Percentiles rank a stretch among this genome's conserved stretches.
Evolutionary conservation across 2,113 vertebrate genomes (phyloP).

Genomic region (Ramphastos sulfuratus): DNA sequence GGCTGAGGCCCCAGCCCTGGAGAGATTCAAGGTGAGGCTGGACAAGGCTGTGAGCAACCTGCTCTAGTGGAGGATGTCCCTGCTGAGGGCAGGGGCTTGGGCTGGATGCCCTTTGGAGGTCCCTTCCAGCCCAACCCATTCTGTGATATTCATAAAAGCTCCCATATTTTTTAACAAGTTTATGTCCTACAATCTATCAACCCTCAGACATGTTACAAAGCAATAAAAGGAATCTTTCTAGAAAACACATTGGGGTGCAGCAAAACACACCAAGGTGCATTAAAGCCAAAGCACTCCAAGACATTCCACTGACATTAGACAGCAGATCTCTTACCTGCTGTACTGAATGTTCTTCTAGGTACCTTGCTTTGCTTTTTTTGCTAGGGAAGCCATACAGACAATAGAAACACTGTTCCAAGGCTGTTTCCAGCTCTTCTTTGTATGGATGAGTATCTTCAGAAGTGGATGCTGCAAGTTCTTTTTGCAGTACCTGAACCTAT

Average conservation of each 20-base stretch:
- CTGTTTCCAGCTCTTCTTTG: conserved; percentile 95
- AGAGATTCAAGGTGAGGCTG: too few species aligned
- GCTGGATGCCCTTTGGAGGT: too few species aligned
- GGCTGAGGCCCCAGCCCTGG: too few species aligned
- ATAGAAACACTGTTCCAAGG: conserved; percentile 96
- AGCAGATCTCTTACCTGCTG: conserved; percentile 82
- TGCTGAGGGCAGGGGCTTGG: too few species aligned
- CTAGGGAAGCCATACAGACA: conserved; percentile 94
- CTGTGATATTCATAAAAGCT: not conserved
- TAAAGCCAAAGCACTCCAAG: not conserved
- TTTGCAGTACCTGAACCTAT: conserved; percentile 88
- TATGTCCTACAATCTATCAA: not conserved
- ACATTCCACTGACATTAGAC: not conserved
- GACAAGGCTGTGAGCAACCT: too few species aligned
- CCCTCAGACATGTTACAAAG: not conserved
- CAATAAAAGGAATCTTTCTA: not conserved
- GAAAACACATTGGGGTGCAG: not conserved
- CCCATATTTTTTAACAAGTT: not conserved
- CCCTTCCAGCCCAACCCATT: too few species aligned
- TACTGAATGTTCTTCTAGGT: conserved; percentile 94
- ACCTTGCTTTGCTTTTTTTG: conserved; percentile 97
- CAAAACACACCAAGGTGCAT: not conserved
- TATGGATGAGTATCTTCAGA: conserved; percentile 87
- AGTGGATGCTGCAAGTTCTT: conserved; percentile 82
- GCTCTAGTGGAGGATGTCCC: too few species aligned